Conservation (phyloP, 1,140 invertebrate genomes). For the Drosophila subpulchrella region DNA sequence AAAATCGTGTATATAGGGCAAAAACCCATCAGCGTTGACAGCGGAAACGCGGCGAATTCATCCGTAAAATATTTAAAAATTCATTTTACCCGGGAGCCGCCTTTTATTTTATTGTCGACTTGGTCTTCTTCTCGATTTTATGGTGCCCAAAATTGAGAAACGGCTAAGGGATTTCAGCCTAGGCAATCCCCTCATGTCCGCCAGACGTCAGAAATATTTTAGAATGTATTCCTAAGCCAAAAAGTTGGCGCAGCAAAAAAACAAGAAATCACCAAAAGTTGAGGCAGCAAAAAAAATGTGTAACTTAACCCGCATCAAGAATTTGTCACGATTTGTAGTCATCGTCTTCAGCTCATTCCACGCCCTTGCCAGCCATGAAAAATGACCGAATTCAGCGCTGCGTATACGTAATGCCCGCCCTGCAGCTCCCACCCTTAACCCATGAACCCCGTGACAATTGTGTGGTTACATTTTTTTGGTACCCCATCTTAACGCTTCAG, state of each 20-base stretch:
- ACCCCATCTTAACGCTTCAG: conserved; percentile 36
- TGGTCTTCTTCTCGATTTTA: conserved; percentile 39
- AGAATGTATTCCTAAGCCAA: conserved; percentile 60
- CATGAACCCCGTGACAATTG: conserved; percentile 64
- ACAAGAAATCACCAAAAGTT: conserved; percentile 9
- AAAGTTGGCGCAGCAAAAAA: conserved; percentile 51
- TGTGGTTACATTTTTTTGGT: conserved; percentile 69
- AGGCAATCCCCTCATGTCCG: conserved; percentile 34
- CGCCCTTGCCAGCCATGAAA: conserved; percentile 64
- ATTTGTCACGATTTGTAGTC: conserved; percentile 83
- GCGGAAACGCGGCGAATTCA: conserved; percentile 41
- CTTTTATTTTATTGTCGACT: conserved; percentile 41
- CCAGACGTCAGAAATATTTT: conserved; percentile 58
- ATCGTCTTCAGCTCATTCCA: conserved; percentile 51
- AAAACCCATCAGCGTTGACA: conserved; percentile 45
- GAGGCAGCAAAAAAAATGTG: conserved; percentile 49
- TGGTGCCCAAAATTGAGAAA: conserved; percentile 61
- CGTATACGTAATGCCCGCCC: conserved; percentile 68
- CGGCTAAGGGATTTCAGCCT: conserved; percentile 18
- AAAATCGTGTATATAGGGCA: conserved; percentile 27
- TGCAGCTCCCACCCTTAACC: conserved; percentile 21
- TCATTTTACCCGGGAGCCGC: conserved; percentile 43
- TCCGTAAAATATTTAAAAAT: conserved; percentile 72
- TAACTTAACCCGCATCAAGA: conserved; percentile 82
- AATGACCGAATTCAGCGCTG: conserved; percentile 72